These are phyloP conservation scores for Lycophotia porphyrea DNA, from an alignment of 2,888 invertebrate genomes.

Conservation along the genomic window DNA sequence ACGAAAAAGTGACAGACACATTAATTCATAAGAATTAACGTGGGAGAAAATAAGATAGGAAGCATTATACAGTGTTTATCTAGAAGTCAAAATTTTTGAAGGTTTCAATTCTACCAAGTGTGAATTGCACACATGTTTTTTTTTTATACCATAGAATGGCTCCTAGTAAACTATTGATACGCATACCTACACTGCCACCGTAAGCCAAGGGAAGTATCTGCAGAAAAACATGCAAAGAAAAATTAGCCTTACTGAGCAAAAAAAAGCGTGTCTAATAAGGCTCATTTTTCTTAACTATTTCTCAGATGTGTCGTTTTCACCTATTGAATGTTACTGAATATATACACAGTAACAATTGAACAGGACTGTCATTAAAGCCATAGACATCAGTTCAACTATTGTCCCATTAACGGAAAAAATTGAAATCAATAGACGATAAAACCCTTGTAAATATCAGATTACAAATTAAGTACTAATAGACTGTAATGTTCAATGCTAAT, in stretches of 20 bases:
- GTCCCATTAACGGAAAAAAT: slow-evolving; percentile 9
- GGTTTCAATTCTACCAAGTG: no score
- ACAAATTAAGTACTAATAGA: slow-evolving; percentile 17
- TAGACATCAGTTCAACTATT: slow-evolving; percentile 10
- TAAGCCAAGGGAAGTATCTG: neutral
- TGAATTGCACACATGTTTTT: no score
- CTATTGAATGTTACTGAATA: neutral
- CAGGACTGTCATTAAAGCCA: neutral
- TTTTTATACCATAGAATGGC: neutral
- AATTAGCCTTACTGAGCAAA: neutral
- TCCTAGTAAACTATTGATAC: neutral
- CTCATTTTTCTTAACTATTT: neutral
- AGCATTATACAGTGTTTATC: no score
- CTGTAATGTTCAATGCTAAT: slow-evolving; percentile 39
- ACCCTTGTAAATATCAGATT: slow-evolving; percentile 9
- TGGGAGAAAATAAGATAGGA: no score
- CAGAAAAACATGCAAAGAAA: neutral
- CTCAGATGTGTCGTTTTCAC: neutral
- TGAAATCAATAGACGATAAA: slow-evolving; percentile 11
- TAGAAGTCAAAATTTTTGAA: no score
- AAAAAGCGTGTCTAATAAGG: neutral
- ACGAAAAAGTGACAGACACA: no score
- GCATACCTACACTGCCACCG: neutral
- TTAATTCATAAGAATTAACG: no score
- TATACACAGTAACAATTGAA: slow-evolving; percentile 9